These are phyloP conservation scores for Athetis lepigone DNA, from an alignment of 2,888 invertebrate genomes.

Conservation along the genomic window DNA sequence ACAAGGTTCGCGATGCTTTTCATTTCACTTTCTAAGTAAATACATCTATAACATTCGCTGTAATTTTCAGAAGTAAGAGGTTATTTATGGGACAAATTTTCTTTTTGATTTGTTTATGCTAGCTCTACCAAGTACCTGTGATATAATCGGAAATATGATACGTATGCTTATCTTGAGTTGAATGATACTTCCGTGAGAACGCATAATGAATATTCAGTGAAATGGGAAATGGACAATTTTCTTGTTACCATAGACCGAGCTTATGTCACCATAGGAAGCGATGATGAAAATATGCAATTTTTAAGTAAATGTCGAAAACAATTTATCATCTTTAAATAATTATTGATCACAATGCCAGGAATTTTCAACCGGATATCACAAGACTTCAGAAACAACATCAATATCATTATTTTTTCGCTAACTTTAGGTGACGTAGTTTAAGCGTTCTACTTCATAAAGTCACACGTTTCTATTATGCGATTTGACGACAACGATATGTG, in stretches of 20 bases:
- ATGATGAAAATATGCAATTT: neutral
- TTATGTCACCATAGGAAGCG: slow-evolving; percentile 24
- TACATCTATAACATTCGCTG: slow-evolving; percentile 47
- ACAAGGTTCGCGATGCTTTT: slow-evolving; percentile 57
- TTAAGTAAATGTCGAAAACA: slow-evolving; percentile 8
- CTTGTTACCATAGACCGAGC: slow-evolving; percentile 26
- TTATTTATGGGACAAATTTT: slow-evolving; percentile 46
- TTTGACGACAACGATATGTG: slow-evolving; percentile 24
- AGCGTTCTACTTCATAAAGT: neutral
- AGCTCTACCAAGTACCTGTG: slow-evolving; percentile 1
- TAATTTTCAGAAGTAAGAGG: slow-evolving; percentile 46
- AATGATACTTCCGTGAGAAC: slow-evolving; percentile 43
- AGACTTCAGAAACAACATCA: neutral
- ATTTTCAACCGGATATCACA: neutral
- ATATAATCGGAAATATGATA: slow-evolving; percentile 33
- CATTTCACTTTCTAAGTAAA: slow-evolving; percentile 65
- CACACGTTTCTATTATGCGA: slow-evolving; percentile 41
- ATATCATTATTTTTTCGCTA: neutral
- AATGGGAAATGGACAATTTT: slow-evolving; percentile 48
- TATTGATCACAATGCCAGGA: neutral
- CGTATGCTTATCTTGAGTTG: slow-evolving; percentile 30
- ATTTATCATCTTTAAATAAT: neutral
- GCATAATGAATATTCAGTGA: slow-evolving; percentile 36
- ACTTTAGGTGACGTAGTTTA: slow-evolving; percentile 18
- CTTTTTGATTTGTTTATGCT: slow-evolving; percentile 21